Conservation (phyloP, 2,888 invertebrate species). For the Rambutsinella grinnellia region DNA sequence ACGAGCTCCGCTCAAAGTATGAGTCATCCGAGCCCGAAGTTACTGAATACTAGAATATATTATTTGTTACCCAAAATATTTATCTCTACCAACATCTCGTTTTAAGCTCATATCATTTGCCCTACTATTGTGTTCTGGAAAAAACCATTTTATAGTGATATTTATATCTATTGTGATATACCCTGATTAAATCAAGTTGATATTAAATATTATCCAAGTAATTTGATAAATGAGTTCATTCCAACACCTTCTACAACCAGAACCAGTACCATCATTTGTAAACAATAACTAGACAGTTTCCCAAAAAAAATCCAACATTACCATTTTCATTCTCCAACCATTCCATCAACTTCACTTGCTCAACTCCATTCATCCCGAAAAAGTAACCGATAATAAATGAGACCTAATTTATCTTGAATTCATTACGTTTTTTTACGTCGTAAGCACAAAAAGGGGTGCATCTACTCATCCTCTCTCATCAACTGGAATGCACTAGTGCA, state of each 20-base stretch:
- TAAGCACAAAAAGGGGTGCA: conserved; percentile 26
- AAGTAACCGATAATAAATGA: conserved; percentile 42
- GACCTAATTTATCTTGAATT: conserved; percentile 49
- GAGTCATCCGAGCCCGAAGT: neutral
- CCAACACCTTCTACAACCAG: neutral
- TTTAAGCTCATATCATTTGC: no score
- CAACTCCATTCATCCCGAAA: conserved; percentile 21
- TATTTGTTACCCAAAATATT: no score
- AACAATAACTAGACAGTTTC: conserved; percentile 25
- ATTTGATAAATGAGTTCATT: neutral
- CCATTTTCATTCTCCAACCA: neutral
- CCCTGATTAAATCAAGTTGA: no score
- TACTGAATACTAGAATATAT: no score
- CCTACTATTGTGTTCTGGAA: no score
- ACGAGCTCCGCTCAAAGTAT: conserved; percentile 20
- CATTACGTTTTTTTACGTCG: conserved; percentile 31
- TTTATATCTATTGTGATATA: no score
- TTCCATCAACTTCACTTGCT: conserved; percentile 3
- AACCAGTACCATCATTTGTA: conserved; percentile 12
- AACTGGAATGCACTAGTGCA: conserved; percentile 6
- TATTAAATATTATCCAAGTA: neutral
- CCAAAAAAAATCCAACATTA: neutral
- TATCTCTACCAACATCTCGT: no score
- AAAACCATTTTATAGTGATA: no score
- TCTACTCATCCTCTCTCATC: neutral